Evolutionary conservation across 2,797 vertebrate species (phyloP), one percentile per base, ranked within the genome.

Genomic region (Ctenopoma multispine): DNA sequence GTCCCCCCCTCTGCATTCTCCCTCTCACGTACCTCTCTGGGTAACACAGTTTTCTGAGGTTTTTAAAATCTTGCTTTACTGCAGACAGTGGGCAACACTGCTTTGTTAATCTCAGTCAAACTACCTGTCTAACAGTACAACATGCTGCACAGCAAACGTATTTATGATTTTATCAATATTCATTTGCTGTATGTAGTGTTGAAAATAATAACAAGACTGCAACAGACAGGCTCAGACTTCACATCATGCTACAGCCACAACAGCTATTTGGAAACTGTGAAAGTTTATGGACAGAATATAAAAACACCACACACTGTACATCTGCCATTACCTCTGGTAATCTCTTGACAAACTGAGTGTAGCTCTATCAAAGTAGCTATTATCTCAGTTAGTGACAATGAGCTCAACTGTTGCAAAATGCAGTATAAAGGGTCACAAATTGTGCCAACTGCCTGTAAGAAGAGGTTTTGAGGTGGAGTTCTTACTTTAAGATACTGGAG

Each of bases 1-100:
- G 74, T 78, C 77, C 29, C 72, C 72, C 64, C 69, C 27, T 34
- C 31, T 1, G 31, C 31, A 36, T 64, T 80, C 84, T 77, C 56
- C 72, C 72, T 57, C 69, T 69, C 61, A 50, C 59, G 77, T 57
- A 84, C 69, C 76, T 76, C 54, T 31, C 63, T 68, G 71, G 69
- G 72, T 47, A 85, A 73, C 70, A 54, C 69, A 58, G 44, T 75
- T 86, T 87, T 77, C 63, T 77, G 65, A 78, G 81, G 59, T 84
- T 86, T 69, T 75, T 74, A 63, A 72, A 34, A 44, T 63, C 43
- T 72, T 67, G 48, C 31, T 66, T 62, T 13, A 23, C 68, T 61
- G 24, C 21, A 50, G 10, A 48, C 48, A 31, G 34, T 43, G 8
- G n/a, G 50, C 70, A 38, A 29, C 13, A 53, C 20, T 10, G 53